Evolutionary conservation across 1,140 invertebrate genomes (phyloP).

Genomic region (Meloidogyne hapla): DNA sequence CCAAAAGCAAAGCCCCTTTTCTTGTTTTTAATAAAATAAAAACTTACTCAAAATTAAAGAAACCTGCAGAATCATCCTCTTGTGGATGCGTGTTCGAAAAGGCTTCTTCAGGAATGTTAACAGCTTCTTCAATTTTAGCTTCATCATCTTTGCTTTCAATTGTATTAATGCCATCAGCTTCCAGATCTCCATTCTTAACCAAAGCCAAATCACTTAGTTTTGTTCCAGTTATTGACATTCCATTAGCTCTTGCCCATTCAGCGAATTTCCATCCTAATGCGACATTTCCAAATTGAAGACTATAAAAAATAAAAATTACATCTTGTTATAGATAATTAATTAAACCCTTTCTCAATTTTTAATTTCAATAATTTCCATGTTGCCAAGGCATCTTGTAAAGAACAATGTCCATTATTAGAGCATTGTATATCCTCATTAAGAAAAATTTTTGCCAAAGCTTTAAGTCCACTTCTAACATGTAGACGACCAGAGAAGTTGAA

Average conservation of each 20-base stretch:
- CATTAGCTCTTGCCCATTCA: conserved; percentile 30
- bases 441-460: conserved; percentile 33
- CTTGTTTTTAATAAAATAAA: conserved; percentile 15
- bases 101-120: not conserved
- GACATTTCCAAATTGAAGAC: conserved; percentile 33
- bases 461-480: conserved; percentile 26
- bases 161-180: not conserved
- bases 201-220: not conserved
- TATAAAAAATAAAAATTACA: conserved; percentile 18
- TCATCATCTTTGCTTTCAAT: not conserved
- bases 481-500: conserved; percentile 37
- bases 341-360: conserved; percentile 42
- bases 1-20: no score
- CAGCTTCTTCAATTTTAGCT: not conserved
- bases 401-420: conserved; percentile 32
- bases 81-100: not conserved
- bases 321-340: not conserved
- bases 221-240: conserved; percentile 25
- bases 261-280: conserved; percentile 28
- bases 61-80: not conserved
- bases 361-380: conserved; percentile 35
- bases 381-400: conserved; percentile 34
- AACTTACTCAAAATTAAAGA: not conserved
- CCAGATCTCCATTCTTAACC: not conserved
- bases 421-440: conserved; percentile 34